Evolutionary conservation across 2,797 vertebrate species (phyloP).

Genomic region (Austrolebias charrua): DNA sequence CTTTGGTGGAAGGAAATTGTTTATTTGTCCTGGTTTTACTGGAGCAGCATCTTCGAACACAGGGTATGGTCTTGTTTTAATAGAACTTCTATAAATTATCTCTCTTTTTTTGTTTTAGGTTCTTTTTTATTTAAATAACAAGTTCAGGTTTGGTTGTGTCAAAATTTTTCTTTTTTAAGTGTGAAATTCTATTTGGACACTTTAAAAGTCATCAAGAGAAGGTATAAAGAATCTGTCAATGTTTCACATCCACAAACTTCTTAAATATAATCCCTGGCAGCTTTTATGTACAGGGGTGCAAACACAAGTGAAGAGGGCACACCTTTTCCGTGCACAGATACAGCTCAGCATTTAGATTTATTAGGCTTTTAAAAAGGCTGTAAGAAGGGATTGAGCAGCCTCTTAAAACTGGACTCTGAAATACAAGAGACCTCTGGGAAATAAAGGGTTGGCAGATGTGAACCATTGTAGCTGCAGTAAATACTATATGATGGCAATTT

Average conservation of each 20-base stretch:
- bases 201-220: neutral
- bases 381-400: conserved; percentile 8
- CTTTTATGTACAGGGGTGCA: neutral
- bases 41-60: neutral
- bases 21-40: neutral
- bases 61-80: neutral
- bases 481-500: conserved; percentile 41
- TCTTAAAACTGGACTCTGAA: conserved; percentile 26
- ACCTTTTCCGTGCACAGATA: neutral
- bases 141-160: neutral
- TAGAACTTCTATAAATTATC: neutral
- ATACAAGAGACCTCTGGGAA: conserved; percentile 46
- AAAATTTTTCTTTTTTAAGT: neutral
- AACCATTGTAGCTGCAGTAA: conserved; percentile 26
- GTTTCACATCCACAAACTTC: neutral
- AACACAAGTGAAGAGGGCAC: neutral
- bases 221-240: neutral
- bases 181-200: neutral
- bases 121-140: neutral
- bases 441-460: conserved; percentile 46
- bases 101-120: accelerated
- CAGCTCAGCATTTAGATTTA: neutral
- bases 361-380: conserved; percentile 17
- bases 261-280: neutral
- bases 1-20: neutral